Conservation (phyloP, 2,113 vertebrate genomes). For the Damaliscus lunatus region DNA sequence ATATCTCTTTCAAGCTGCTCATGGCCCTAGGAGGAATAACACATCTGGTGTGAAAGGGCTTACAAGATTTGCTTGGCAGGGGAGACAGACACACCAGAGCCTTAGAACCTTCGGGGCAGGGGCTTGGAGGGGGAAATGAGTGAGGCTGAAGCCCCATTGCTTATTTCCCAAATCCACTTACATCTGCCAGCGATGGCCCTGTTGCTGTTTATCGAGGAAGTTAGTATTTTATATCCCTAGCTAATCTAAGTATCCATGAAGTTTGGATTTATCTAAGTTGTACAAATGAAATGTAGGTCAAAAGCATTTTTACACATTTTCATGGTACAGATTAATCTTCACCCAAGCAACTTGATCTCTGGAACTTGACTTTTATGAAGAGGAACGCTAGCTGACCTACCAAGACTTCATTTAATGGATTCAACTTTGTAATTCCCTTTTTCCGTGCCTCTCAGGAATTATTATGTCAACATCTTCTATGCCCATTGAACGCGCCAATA, state of each 20-base stretch:
- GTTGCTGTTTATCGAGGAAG: neutral
- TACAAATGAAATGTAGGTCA: neutral
- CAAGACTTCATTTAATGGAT: neutral
- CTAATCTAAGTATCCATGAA: neutral
- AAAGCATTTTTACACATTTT: neutral
- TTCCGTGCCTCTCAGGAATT: neutral
- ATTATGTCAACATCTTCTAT: neutral
- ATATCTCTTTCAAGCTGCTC: neutral
- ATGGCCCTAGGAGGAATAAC: neutral
- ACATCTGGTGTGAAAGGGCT: neutral
- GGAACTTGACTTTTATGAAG: constrained; percentile 22
- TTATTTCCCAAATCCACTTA: neutral
- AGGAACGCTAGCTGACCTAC: neutral
- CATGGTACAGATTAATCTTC: neutral
- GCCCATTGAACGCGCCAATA: neutral
- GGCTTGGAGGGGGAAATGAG: neutral
- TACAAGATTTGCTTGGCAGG: neutral
- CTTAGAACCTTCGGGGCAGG: neutral
- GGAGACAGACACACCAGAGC: neutral
- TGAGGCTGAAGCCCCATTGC: neutral
- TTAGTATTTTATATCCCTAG: neutral
- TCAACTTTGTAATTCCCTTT: neutral
- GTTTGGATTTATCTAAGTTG: constrained; percentile 20
- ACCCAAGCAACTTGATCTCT: neutral
- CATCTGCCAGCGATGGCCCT: neutral